These are phyloP conservation scores for Actinopyga echinites DNA, from an alignment of 53 echinoderm and acorn worm genomes.

Conservation along the genomic window DNA sequence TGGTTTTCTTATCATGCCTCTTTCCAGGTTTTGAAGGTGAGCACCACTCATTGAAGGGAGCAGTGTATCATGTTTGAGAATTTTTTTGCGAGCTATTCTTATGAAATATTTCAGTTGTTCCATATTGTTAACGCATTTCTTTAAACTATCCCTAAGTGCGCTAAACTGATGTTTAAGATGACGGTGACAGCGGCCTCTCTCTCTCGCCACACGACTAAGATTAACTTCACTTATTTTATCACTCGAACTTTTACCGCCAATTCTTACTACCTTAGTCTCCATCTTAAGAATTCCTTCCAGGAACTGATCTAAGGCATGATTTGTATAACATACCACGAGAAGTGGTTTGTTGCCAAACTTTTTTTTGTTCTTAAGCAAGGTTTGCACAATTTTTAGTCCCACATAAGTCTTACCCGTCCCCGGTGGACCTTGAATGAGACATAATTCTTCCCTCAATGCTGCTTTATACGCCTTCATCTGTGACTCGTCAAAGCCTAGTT, in stretches of 20 bases:
- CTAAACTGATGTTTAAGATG: not conserved
- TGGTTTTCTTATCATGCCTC: not conserved
- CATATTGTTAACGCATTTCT: conserved; percentile 30
- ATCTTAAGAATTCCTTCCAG: conserved; percentile 76
- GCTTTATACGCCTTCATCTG: conserved; percentile 63
- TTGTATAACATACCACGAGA: conserved; percentile 90
- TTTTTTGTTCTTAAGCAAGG: conserved; percentile 62
- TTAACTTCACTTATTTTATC: conserved; percentile 61
- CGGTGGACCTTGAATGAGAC: conserved; percentile 91
- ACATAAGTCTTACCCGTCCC: conserved; percentile 91
- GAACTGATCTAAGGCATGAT: conserved; percentile 96
- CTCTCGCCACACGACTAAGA: conserved; percentile 47
- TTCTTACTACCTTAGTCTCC: conserved; percentile 61
- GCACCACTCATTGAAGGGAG: conserved; percentile 11
- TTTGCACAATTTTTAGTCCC: conserved; percentile 81
- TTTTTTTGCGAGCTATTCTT: conserved; percentile 40
- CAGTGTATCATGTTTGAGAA: conserved; percentile 50
- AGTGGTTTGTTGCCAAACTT: conserved; percentile 62
- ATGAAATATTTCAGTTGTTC: conserved; percentile 29
- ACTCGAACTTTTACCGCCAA: conserved; percentile 76
- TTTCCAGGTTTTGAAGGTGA: conserved; percentile 21
- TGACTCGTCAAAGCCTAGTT: conserved; percentile 54
- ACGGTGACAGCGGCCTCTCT: not conserved
- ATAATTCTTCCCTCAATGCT: conserved; percentile 79
- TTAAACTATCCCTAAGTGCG: conserved; percentile 30